Conservation (phyloP, 2,113 vertebrate genomes). For the Neomonachus schauinslandi region DNA sequence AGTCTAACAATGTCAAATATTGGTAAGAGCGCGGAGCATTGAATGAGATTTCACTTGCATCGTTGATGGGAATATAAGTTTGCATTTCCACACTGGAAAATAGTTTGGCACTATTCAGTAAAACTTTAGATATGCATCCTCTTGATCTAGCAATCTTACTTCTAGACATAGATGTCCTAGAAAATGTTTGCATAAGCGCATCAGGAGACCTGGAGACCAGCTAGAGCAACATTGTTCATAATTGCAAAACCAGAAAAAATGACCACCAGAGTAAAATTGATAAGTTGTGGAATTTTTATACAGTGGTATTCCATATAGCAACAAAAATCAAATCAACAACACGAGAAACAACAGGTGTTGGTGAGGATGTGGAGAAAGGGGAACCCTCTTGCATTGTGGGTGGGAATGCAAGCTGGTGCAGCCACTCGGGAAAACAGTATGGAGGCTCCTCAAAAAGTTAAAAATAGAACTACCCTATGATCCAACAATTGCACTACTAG, state of each 20-base stretch:
- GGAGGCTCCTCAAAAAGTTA: background rate
- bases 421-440: background rate
- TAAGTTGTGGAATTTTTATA: background rate
- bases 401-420: background rate
- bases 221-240: background rate
- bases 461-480: background rate
- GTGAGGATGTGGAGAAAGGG: background rate
- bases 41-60: too few relatives aligned
- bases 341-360: background rate
- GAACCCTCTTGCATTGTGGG: background rate
- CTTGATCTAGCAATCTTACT: background rate
- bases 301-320: background rate
- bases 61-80: background rate
- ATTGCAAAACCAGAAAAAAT: background rate
- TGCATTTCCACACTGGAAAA: background rate
- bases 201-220: background rate
- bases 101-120: background rate
- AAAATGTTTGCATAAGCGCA: background rate
- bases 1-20: background rate
- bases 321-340: background rate
- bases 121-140: background rate
- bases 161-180: background rate
- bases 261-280: background rate
- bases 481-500: background rate
- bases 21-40: background rate